Conservation (phyloP, 2,113 vertebrate species). For the Scatophagus argus region DNA sequence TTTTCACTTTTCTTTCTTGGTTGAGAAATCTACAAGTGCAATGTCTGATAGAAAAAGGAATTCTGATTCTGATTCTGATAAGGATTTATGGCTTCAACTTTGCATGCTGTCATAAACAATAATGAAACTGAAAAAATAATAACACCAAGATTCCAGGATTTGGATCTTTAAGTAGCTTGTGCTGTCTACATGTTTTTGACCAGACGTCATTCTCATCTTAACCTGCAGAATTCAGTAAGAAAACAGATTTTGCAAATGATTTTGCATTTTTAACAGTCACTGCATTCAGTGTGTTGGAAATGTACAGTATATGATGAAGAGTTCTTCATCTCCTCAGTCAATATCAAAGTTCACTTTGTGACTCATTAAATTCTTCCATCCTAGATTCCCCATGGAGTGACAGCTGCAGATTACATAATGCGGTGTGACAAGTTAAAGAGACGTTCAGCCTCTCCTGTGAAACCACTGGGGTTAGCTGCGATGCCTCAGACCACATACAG, state of each 20-base stretch:
- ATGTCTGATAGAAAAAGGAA: too few relatives aligned
- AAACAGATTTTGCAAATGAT: background rate
- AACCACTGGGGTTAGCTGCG: background rate
- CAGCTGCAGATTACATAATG: background rate
- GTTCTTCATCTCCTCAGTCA: background rate
- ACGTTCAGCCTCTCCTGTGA: background rate
- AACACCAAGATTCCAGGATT: too few relatives aligned
- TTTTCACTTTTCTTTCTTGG: too few relatives aligned
- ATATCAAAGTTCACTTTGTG: too few relatives aligned
- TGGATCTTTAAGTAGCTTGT: background rate
- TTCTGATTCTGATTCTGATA: too few relatives aligned
- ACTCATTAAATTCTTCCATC: background rate
- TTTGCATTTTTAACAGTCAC: too few relatives aligned
- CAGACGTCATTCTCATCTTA: background rate
- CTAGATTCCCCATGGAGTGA: background rate
- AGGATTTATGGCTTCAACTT: too few relatives aligned
- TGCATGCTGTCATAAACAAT: too few relatives aligned
- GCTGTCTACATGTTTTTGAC: background rate
- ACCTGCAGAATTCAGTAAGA: background rate
- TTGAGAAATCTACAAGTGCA: too few relatives aligned
- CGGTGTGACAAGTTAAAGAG: conserved; percentile 17
- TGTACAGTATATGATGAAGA: background rate
- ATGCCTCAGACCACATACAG: background rate
- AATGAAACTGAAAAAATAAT: too few relatives aligned
- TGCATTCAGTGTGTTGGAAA: background rate